phyloP scores from a whole-genome alignment of 1,140 invertebrate genomes.

The Solenopsis fugax region DNA sequence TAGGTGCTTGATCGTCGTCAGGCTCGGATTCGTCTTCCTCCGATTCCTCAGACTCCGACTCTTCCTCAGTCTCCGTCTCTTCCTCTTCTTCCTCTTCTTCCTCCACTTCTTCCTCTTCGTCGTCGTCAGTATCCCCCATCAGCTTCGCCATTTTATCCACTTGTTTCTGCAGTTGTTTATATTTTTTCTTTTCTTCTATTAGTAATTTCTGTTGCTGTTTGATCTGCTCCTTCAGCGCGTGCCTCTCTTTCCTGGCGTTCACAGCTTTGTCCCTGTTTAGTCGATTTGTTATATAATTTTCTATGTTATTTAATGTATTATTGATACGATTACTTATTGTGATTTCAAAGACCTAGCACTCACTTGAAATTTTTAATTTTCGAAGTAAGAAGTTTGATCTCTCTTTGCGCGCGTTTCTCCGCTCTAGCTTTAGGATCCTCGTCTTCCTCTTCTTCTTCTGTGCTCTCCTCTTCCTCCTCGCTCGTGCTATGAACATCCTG shows the following conservation, averaged over 20 bases:
- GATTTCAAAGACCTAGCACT: slow-evolving; percentile 39
- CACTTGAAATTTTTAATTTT: slow-evolving; percentile 92
- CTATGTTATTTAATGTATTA: neutral
- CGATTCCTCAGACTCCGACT: slow-evolving; percentile 89
- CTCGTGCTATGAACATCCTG: slow-evolving; percentile 78
- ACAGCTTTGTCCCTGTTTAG: slow-evolving; percentile 89
- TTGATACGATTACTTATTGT: neutral
- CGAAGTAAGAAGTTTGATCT: slow-evolving; percentile 91
- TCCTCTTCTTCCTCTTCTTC: slow-evolving; percentile 89
- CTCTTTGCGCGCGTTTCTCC: slow-evolving; percentile 88
- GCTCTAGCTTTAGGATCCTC: slow-evolving; percentile 88
- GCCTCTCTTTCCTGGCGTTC: slow-evolving; percentile 92
- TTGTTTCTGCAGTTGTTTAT: slow-evolving; percentile 93
- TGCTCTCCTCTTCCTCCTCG: slow-evolving; percentile 90
- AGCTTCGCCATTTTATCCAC: slow-evolving; percentile 95
- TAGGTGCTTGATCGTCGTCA: slow-evolving; percentile 88
- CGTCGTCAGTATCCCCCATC: slow-evolving; percentile 93
- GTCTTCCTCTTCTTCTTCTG: slow-evolving; percentile 87
- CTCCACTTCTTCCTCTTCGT: slow-evolving; percentile 87
- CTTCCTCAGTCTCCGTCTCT: slow-evolving; percentile 87
- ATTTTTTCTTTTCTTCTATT: slow-evolving; percentile 91
- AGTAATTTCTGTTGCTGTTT: slow-evolving; percentile 93
- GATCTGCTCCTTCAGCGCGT: slow-evolving; percentile 92
- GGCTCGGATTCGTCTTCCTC: slow-evolving; percentile 88
- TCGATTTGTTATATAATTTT: neutral